These are phyloP conservation scores for Tenthredo livida DNA, from an alignment of 2,888 invertebrate genomes.

Conservation along the genomic window DNA sequence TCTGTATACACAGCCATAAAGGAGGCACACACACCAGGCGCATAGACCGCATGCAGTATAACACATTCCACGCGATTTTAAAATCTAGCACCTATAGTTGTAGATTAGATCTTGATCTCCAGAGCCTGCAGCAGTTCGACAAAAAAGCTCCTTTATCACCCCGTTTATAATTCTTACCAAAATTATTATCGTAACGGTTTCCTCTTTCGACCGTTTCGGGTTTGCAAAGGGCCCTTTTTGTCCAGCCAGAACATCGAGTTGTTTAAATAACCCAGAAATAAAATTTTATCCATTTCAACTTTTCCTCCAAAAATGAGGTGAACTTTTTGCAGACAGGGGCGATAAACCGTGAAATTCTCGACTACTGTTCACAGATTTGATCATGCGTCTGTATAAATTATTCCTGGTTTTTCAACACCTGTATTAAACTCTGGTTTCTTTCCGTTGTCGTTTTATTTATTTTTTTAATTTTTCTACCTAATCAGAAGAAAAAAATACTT, in stretches of 20 bases:
- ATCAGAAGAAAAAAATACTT: background rate
- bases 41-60: conserved; percentile 42
- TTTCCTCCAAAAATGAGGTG: background rate
- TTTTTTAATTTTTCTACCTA: background rate
- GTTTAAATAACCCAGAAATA: background rate
- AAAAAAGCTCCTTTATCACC: conserved; percentile 26
- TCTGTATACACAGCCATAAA: conserved; percentile 32
- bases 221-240: background rate
- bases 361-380: background rate
- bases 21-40: conserved; percentile 45
- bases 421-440: background rate
- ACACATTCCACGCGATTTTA: conserved; percentile 26
- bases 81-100: conserved; percentile 21
- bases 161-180: background rate
- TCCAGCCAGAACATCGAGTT: background rate
- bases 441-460: background rate
- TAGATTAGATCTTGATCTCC: background rate
- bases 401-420: background rate
- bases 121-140: background rate
- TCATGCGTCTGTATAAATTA: conserved; percentile 21
- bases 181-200: background rate
- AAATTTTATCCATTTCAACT: background rate
- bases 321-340: background rate
- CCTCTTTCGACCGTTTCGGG: background rate
- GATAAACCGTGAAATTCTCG: background rate